A percentile compares a stretch with the other conserved stretches of the same genome.
Evolutionary conservation across 2,797 vertebrate genomes (phyloP).

Genomic region (Anniella stebbinsi): DNA sequence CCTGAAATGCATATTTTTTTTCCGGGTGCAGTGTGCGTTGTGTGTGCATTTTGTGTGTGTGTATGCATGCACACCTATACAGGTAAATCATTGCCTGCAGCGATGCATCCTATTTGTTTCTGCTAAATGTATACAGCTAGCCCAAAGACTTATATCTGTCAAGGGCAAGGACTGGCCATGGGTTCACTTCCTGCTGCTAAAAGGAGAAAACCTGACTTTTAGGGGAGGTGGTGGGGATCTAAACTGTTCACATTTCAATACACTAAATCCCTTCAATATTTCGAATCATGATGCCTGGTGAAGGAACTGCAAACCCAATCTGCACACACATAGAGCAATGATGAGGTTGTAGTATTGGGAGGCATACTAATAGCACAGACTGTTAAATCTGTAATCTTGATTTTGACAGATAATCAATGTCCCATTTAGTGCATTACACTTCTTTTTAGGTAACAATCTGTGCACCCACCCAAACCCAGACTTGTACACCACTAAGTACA

Average conservation of each 20-base stretch:
- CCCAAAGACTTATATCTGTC: neutral
- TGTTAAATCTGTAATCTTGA: constrained; percentile 24
- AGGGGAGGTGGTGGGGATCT: neutral
- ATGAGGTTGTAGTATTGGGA: neutral
- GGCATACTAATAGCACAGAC: constrained; percentile 24
- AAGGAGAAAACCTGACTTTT: neutral
- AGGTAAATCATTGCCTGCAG: neutral
- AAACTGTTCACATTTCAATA: neutral
- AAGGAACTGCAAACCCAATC: constrained; percentile 13
- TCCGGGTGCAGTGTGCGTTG: too few species aligned
- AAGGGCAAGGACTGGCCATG: neutral
- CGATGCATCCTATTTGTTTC: neutral
- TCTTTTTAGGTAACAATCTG: constrained; percentile 7
- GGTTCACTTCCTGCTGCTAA: neutral
- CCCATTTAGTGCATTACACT: constrained; percentile 22
- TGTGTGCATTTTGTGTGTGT: neutral
- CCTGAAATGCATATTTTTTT: too few species aligned
- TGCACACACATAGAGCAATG: neutral
- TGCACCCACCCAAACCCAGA: neutral
- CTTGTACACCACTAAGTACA: neutral
- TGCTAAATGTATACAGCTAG: neutral
- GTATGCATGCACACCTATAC: neutral
- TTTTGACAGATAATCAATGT: constrained; percentile 44
- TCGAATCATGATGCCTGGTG: neutral
- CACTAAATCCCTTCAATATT: neutral